Evolutionary conservation across 1,140 invertebrate species (phyloP), one percentile per base, ranked within the genome.

Genomic region (Trypoxylus dichotomus): DNA sequence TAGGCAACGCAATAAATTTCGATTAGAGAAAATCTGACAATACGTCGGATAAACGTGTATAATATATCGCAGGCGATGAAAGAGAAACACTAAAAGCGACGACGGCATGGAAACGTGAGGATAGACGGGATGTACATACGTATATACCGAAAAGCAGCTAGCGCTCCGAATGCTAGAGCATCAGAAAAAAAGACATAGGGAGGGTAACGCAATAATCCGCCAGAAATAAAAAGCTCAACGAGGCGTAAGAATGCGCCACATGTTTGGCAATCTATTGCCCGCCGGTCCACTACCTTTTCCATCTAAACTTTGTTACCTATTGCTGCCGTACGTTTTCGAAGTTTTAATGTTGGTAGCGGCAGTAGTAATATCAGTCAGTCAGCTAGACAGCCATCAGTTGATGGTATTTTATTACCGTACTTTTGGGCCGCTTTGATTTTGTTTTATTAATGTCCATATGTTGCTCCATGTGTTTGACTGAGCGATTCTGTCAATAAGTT

Each of bases 371-470:
- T 7, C 60, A 68, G 60, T 27, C 24, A 5, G 47, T 54, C 47
- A n/a, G 7, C 19, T 54, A 19, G 47, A 19, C 47, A 27, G 1
- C 10, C 60, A 29, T 68, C 81, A 58, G 79, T 81, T 79, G 78
- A 81, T 80, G 78, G 78, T 81, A 78, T 81, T 80, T 81, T 81
- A 80, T 81, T 80, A 76, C 76, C 73, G 78, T 77, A 78, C 78
- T 80, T 77, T 76, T 77, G 1, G 77, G 77, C 77, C 77, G 79
- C 77, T 77, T 81, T 80, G 81, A 81, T 81, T 81, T 81, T 78
- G 78, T 80, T 81, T 81, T 81, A 81, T 81, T 80, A 77, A 76
- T 60, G 43, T 54, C 81, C 81, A 81, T 81, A 81, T 81, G 81
- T 79, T 80, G 77, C 21, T 8, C 11, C 5, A 8, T 21, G 41